Base-by-base conservation (phyloP, 1,140 invertebrate genomes). In the Drosophila leontia region DNA sequence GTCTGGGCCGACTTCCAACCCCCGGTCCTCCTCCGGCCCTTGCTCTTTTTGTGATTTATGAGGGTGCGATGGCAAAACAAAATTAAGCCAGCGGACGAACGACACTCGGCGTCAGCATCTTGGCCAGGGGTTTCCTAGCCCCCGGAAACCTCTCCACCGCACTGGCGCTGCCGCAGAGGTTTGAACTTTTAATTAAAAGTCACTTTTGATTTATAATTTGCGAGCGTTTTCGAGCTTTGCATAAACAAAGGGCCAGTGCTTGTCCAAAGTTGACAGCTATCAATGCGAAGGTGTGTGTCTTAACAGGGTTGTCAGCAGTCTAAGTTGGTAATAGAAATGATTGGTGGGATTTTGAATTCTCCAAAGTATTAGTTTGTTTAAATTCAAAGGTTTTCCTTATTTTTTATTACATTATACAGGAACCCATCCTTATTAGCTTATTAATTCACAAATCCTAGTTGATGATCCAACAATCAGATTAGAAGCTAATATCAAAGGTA, bases 181-280 rank as follows among this genome's bases (percentile, higher is more conserved):
- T 78, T 87, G 69, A 88, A 88, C 85, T 88, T 88, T 88, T 88
- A 88, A 88, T 88, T 88, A 88, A 88, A 88, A 88, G 84, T 88
- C 84, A 88, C 86, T 90, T 88, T 88, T 88, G 84, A 88, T 88
- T 90, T 88, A 88, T 85, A 86, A 86, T 81, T 78, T 68, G 63
- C 78, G 42, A 82, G 76, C 80, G 78, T 79, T 87, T 82, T 71
- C 67, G 61, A 77, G 77, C 74, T 82, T 78, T 56, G 55, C 82
- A 69, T 86, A 71, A 82, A 67, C 75, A 79, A 79, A 80, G 62
- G 68, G 55, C 65, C 42, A 79, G 47, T 48, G 17, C 70, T 59
- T 32, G 45, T 72, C 68, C 68, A 29, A 23, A 51, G 68, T 51
- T 59, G 55, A 60, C 70, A 72, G 39, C 23, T 41, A 72, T 60